Evolutionary conservation across 2,888 invertebrate genomes (phyloP).

Genomic region (Apantesis nais): DNA sequence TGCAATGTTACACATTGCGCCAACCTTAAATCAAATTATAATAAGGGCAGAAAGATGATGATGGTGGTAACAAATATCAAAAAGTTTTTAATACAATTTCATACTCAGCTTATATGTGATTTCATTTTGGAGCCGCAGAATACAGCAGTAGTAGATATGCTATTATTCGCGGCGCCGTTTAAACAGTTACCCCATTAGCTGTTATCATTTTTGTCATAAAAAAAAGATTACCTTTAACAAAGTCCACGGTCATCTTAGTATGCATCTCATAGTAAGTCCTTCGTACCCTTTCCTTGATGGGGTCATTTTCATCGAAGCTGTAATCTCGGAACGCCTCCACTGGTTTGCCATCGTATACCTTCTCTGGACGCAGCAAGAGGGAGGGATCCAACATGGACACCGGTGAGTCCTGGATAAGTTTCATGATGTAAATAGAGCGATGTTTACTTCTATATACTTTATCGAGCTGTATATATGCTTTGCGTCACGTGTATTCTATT

Average conservation of each 20-base stretch:
- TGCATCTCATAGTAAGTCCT: conserved; percentile 96
- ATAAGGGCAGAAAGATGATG: no score
- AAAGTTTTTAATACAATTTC: background rate
- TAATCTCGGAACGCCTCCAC: conserved; percentile 93
- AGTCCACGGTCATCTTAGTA: conserved; percentile 93
- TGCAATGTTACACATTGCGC: no score
- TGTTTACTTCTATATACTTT: background rate
- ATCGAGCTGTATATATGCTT: background rate
- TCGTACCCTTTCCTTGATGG: conserved; percentile 92
- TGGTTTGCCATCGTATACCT: conserved; percentile 89
- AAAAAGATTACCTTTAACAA: conserved; percentile 87
- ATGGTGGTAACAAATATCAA: no score
- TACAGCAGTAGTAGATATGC: no score
- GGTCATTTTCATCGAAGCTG: conserved; percentile 89
- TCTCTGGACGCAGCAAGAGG: conserved; percentile 92
- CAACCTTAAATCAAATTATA: no score
- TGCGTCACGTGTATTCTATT: conserved; percentile 7
- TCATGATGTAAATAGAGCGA: conserved; percentile 26
- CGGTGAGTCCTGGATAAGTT: conserved; percentile 49
- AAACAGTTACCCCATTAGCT: background rate
- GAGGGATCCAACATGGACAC: conserved; percentile 77
- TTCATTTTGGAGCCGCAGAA: background rate
- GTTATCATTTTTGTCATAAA: background rate
- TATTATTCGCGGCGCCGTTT: background rate
- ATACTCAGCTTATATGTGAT: background rate